Conservation (phyloP, 2,888 invertebrate genomes). For the Cecidostiba fungosa region DNA sequence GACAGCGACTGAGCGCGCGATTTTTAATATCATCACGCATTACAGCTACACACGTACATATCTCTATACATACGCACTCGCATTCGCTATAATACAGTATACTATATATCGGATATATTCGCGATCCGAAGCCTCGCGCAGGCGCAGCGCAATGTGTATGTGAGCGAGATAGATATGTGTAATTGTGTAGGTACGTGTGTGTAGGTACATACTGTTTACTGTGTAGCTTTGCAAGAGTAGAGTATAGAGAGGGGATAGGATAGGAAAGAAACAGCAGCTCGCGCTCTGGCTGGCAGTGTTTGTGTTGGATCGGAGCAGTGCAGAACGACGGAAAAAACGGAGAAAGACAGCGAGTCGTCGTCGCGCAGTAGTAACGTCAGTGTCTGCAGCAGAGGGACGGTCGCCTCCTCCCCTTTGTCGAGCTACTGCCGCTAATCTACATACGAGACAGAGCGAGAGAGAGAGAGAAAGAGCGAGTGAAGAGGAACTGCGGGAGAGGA, state of each 20-base stretch:
- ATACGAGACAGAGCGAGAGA: neutral
- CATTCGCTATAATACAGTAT: neutral
- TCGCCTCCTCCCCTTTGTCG: neutral
- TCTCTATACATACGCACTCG: neutral
- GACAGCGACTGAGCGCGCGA: neutral
- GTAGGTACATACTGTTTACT: neutral
- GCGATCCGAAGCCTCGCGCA: too few species aligned
- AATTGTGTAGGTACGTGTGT: neutral
- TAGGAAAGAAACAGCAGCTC: slow-evolving; percentile 4
- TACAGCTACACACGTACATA: too few species aligned
- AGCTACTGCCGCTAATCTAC: neutral
- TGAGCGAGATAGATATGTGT: neutral
- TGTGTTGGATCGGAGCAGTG: slow-evolving; percentile 39
- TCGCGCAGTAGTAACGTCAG: neutral
- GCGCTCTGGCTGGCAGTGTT: slow-evolving; percentile 27
- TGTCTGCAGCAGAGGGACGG: neutral
- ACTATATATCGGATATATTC: neutral
- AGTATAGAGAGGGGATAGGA: too few species aligned
- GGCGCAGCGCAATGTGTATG: neutral
- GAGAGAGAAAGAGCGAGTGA: neutral
- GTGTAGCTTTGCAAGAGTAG: neutral
- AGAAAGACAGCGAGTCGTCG: slow-evolving; percentile 33
- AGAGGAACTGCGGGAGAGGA: neutral
- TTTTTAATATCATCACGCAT: neutral
- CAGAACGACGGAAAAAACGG: slow-evolving; percentile 8